A percentile compares a stretch with the other conserved stretches of the same genome.
Evolutionary conservation across 92 coral and sea anemone species (phyloP).

Genomic region (Palythoa grandis): DNA sequence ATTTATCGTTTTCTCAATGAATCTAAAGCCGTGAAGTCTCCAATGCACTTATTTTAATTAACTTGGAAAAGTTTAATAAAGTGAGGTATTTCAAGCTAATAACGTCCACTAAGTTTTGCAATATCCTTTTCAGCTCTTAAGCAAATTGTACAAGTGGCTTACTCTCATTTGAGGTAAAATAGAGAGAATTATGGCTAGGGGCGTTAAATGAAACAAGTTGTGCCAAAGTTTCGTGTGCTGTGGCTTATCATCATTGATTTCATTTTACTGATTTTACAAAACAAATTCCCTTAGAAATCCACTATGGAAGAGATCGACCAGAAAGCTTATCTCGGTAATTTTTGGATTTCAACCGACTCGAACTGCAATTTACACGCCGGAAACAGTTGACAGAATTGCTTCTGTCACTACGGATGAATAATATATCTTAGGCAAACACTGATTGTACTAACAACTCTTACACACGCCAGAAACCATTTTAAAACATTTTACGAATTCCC

Average conservation of each 20-base stretch:
- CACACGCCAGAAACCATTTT: slow-evolving; percentile 33
- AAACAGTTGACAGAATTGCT: slow-evolving; percentile 46
- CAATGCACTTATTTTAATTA: slow-evolving; percentile 41
- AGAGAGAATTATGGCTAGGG: neutral
- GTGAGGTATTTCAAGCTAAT: neutral
- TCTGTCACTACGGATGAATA: slow-evolving; percentile 35
- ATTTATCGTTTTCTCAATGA: slow-evolving; percentile 43
- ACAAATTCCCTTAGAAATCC: neutral
- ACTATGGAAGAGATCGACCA: slow-evolving; percentile 1
- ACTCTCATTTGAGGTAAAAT: neutral
- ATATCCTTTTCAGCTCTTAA: neutral
- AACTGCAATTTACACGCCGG: slow-evolving; percentile 22
- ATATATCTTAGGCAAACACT: slow-evolving; percentile 10
- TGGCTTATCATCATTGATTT: neutral
- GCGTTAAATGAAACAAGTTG: neutral
- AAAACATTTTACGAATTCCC: slow-evolving; percentile 33
- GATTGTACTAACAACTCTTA: neutral
- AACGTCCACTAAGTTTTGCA: neutral
- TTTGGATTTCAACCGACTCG: neutral
- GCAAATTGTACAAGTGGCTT: neutral
- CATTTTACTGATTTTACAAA: neutral
- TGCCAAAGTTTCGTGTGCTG: slow-evolving; percentile 19
- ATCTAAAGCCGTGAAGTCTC: slow-evolving; percentile 45
- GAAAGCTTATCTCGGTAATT: slow-evolving; percentile 1
- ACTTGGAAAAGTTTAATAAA: slow-evolving; percentile 37